Percentiles rank a stretch among this genome's conserved stretches.
Evolutionary conservation across 2,797 vertebrate species (phyloP).

Genomic region (Tachyglossus aculeatus): DNA sequence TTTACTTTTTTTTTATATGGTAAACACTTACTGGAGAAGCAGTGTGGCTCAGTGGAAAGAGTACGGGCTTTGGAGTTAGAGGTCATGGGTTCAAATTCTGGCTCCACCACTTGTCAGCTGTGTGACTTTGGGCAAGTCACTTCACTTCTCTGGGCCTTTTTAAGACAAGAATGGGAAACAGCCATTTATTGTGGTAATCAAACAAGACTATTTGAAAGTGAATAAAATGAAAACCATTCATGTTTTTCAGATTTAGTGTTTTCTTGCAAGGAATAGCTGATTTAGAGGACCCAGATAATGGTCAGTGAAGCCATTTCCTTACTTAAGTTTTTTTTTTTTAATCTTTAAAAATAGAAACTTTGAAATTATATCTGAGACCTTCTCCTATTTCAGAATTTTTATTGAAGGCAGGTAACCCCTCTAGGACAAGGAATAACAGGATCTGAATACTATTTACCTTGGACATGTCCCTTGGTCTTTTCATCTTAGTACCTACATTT

Average conservation of each 20-base stretch:
- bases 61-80: too few species aligned
- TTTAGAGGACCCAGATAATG: constrained; percentile 10
- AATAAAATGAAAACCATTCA: constrained; percentile 16
- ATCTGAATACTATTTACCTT: not conserved
- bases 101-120: too few species aligned
- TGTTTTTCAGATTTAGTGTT: constrained; percentile 15
- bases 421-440: not conserved
- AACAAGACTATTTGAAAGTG: constrained; percentile 27
- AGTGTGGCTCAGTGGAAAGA: too few species aligned
- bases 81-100: too few species aligned
- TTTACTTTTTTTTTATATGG: constrained; percentile 17
- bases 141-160: too few species aligned
- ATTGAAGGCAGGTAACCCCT: not conserved
- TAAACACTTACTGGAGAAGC: too few species aligned
- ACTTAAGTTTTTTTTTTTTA: too few species aligned
- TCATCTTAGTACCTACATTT: not conserved
- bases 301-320: constrained; percentile 5
- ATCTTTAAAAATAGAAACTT: too few species aligned
- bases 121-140: too few species aligned
- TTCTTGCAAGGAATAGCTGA: not conserved
- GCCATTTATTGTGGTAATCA: constrained; percentile 32
- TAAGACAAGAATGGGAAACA: constrained; percentile 20
- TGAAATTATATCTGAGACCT: not conserved
- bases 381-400: constrained; percentile 12
- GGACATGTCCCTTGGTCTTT: not conserved